Base-by-base conservation (phyloP, 2,888 invertebrate genomes). In the Pycnomerus fuliginosus region DNA sequence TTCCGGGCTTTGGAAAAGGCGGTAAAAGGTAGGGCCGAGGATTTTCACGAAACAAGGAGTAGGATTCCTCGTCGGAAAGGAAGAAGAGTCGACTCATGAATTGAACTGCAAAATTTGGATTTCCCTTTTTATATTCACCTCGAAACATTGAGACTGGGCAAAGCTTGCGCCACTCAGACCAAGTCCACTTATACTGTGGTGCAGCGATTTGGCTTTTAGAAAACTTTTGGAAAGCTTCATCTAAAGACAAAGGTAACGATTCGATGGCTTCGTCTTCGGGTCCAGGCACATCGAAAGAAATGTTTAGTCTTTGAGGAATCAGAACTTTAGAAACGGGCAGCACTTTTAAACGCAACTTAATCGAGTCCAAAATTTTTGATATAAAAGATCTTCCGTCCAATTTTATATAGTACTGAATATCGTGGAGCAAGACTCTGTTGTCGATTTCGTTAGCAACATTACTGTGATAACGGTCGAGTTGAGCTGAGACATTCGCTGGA, bases 111-210 rank as follows among this genome's bases (percentile, higher is more conserved):
- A 73, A 75, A 62, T 78, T 76, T 1, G 77, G 66, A 33, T 72
- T 68, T 12, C 85, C 85, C 16, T 67, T 58, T 8, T 70, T 56
- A 29, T 75, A 69, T 36, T 64, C 67, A n/a, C 84, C 79, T 46
- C 74, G 71, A 51, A 74, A 74, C 53, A 84, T 72, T 50, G 81
- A 77, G 2, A 85, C 81, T 3, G 85, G 85, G 60, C 85, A 85
- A 35, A 42, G 46, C 1, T 54, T 76, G 23, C 69, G 73, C 82
- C 83, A 84, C 29, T 74, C 71, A 2, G 83, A 83, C 50, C 79
- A 62, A 29, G 61, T 60, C 75, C 75, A 77, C 44, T 68, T 69
- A 50, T 69, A 76, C 46, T 58, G 55, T 0, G 60, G 50, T 12
- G 64, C 64, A 10, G 70, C 56, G 1, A 62, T 61, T 7, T 65